Evolutionary conservation across 2,888 invertebrate species (phyloP), one percentile per base, ranked within the genome.

Genomic region (Hydroisotoma schaefferi): DNA sequence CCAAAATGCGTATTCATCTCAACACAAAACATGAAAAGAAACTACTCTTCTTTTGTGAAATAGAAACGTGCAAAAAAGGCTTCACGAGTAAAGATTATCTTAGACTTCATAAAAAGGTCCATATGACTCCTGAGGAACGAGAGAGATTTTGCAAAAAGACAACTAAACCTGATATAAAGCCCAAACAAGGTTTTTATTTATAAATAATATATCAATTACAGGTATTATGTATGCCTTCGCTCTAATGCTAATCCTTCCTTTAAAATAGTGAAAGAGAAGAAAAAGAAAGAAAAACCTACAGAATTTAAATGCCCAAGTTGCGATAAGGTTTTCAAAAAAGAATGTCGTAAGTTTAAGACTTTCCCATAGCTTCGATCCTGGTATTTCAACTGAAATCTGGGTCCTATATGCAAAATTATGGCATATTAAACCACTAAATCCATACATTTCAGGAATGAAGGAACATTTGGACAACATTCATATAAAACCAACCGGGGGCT

Each of bases 11-110:
- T 10, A 22, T 49, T 6, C 29, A 49, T 20, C 8, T 27, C 4
- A 49, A 49, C 25, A 20, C 25, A 22, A 46, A 46, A 46, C 46
- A 46, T 23, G 18, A 18, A 8, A 22, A 25, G 46, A 46, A 46
- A 4, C 12, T 46, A 23, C 23, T 46, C 6, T 46, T 46, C 23
- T 23, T 23, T 15, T 46, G 46, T 46, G 46, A 46, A 18, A 15
- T 46, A 4, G 46, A 46, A 18, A 15, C 25, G 5, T 46, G 46
- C 23, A 46, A 46, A 12, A 22, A 25, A 46, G 46, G 46, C 18
- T 46, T 23, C 46, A 46, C 25, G 46, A 46, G 46, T 4, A 46
- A 46, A 23, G 23, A 46, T 23, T 46, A 46, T 20, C 15, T 46
- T 6, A 22, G 46, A 46, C 12, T 8, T 3, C 46, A 46, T 15